Percentiles rank a stretch among this genome's conserved stretches.
Evolutionary conservation across 2,888 invertebrate species (phyloP).

Genomic region (Nomada ruficornis): DNA sequence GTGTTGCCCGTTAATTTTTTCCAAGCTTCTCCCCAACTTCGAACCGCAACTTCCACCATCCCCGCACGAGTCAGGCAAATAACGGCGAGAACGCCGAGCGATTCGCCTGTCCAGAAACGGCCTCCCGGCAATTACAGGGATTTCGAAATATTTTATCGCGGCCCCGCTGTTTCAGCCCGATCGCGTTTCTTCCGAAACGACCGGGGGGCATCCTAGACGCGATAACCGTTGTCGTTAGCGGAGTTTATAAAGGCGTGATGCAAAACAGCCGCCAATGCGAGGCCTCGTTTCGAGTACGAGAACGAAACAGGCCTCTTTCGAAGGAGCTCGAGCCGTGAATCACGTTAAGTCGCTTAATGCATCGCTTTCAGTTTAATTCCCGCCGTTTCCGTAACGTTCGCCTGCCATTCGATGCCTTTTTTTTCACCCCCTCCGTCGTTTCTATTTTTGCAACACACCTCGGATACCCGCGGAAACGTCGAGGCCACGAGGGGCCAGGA

Average conservation of each 20-base stretch:
- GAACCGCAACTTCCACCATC: neutral
- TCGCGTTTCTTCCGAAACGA: slow-evolving; percentile 26
- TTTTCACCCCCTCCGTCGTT: too few species aligned
- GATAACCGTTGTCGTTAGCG: slow-evolving; percentile 46
- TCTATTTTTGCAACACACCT: too few species aligned
- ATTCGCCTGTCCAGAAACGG: neutral
- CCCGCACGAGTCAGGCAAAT: neutral
- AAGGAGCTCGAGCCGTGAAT: slow-evolving; percentile 50
- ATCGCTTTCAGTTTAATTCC: slow-evolving; percentile 74
- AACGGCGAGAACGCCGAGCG: slow-evolving; percentile 22
- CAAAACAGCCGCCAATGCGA: slow-evolving; percentile 18
- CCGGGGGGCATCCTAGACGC: slow-evolving; percentile 17
- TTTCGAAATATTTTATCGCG: slow-evolving; percentile 32
- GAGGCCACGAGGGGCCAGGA: too few species aligned
- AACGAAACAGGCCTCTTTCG: slow-evolving; percentile 6
- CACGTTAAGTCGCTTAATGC: slow-evolving; percentile 73
- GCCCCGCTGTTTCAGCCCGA: neutral
- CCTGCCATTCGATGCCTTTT: neutral
- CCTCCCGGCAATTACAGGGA: slow-evolving; percentile 34
- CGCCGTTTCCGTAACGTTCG: neutral
- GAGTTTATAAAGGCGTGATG: slow-evolving; percentile 40
- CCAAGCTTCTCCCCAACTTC: too few species aligned
- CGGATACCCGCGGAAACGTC: too few species aligned
- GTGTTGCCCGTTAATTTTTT: too few species aligned
- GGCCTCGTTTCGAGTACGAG: slow-evolving; percentile 8